phyloP scores from a whole-genome alignment of 2,888 invertebrate species.

The Buathra laborator region DNA sequence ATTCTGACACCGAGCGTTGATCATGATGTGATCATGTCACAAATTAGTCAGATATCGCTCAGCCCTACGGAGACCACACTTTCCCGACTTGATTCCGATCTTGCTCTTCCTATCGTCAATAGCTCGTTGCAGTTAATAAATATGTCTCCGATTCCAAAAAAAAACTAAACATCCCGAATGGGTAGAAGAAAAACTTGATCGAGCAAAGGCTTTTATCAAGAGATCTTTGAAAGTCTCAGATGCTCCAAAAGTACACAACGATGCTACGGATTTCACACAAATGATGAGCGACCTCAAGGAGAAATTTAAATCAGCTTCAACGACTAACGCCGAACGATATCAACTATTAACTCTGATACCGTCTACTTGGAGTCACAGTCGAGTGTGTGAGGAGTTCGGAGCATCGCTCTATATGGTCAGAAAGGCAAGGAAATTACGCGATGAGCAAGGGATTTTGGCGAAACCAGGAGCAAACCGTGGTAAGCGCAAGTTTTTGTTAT shows the following conservation, averaged over 20 bases:
- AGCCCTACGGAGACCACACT: neutral
- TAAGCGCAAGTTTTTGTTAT: neutral
- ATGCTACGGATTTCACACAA: neutral
- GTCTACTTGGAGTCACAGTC: neutral
- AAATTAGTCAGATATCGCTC: conserved; percentile 15
- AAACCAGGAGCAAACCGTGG: neutral
- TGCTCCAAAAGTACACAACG: neutral
- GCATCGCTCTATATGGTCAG: neutral
- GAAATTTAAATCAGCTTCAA: neutral
- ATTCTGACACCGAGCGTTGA: neutral
- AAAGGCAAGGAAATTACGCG: neutral
- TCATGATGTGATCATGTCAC: neutral
- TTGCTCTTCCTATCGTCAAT: conserved; percentile 18
- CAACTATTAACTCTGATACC: conserved; percentile 22
- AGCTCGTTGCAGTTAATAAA: neutral
- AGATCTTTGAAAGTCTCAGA: neutral
- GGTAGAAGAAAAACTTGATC: neutral
- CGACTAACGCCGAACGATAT: neutral
- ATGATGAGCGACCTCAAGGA: conserved; percentile 19
- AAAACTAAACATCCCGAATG: neutral
- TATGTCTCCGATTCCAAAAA: conserved; percentile 9
- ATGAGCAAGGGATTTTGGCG: neutral
- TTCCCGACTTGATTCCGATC: neutral
- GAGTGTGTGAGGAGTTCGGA: conserved; percentile 3
- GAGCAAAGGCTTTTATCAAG: neutral